Evolutionary conservation across 1,140 invertebrate genomes (phyloP).

Genomic region (Penaeus japonicus): DNA sequence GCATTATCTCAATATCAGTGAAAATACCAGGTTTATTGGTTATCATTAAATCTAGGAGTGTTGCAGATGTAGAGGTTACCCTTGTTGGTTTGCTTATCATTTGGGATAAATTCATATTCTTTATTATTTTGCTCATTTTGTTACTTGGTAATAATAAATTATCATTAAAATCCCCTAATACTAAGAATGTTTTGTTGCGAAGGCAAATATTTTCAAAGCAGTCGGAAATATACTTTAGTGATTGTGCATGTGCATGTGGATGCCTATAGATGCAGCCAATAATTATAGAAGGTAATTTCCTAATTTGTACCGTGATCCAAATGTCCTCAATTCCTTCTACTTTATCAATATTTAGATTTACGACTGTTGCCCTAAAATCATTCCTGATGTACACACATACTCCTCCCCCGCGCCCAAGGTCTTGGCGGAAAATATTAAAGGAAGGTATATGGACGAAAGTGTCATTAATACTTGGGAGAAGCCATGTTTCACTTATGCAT

Average conservation of each 20-base stretch:
- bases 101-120: not conserved
- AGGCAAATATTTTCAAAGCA: not conserved
- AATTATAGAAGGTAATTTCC: not conserved
- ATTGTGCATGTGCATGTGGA: not conserved
- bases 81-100: not conserved
- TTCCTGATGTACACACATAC: too few species aligned
- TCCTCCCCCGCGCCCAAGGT: too few species aligned
- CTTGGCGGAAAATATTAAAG: too few species aligned
- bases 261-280: constrained; percentile 15
- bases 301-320: not conserved
- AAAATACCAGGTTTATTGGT: not conserved
- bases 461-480: too few species aligned
- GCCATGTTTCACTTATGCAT: too few species aligned
- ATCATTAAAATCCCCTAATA: constrained; percentile 2
- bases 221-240: not conserved
- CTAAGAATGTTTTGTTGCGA: not conserved
- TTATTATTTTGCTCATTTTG: not conserved
- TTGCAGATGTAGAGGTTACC: not conserved
- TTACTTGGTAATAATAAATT: not conserved
- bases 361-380: not conserved
- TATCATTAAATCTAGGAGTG: not conserved
- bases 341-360: not conserved
- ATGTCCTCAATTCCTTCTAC: not conserved
- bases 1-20: not conserved
- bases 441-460: too few species aligned